Evolutionary conservation across 2,113 vertebrate genomes (phyloP).

Genomic region (Megaceryle maxima): DNA sequence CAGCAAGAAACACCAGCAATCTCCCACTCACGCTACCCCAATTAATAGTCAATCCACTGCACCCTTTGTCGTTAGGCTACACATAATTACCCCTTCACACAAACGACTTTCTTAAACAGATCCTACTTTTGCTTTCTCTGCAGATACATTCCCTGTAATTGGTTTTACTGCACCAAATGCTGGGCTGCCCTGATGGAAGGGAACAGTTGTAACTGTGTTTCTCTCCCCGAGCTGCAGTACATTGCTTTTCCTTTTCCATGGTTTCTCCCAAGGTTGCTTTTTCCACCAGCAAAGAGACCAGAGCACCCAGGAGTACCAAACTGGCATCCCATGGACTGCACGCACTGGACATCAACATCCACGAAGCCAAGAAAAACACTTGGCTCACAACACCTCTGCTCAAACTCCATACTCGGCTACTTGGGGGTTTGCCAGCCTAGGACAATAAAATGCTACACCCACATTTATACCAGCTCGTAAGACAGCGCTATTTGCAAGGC

Average conservation of each 20-base stretch:
- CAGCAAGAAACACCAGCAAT: slow-evolving; percentile 27
- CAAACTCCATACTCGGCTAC: not conserved
- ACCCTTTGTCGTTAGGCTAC: slow-evolving; percentile 4
- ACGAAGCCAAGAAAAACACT: fast-evolving
- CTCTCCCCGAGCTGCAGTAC: not conserved
- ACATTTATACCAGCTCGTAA: fast-evolving
- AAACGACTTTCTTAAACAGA: slow-evolving; percentile 48
- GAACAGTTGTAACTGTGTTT: not conserved
- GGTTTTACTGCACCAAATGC: slow-evolving; percentile 50
- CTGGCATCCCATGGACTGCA: fast-evolving
- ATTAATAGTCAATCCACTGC: slow-evolving; percentile 42
- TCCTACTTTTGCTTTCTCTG: slow-evolving; percentile 21
- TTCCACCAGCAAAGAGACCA: not conserved
- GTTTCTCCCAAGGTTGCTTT: not conserved
- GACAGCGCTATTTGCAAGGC: not conserved
- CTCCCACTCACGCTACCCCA: not conserved
- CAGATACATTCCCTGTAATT: slow-evolving; percentile 16
- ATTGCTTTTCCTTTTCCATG: not conserved
- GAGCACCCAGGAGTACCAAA: not conserved
- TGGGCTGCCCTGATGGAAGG: not conserved
- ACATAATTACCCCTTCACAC: slow-evolving; percentile 15
- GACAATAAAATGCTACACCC: fast-evolving
- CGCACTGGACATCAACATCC: fast-evolving
- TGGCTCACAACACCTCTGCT: not conserved
- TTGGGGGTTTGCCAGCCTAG: not conserved